Evolutionary conservation across 2,797 vertebrate genomes (phyloP).

Genomic region (Girardinus metallicus): DNA sequence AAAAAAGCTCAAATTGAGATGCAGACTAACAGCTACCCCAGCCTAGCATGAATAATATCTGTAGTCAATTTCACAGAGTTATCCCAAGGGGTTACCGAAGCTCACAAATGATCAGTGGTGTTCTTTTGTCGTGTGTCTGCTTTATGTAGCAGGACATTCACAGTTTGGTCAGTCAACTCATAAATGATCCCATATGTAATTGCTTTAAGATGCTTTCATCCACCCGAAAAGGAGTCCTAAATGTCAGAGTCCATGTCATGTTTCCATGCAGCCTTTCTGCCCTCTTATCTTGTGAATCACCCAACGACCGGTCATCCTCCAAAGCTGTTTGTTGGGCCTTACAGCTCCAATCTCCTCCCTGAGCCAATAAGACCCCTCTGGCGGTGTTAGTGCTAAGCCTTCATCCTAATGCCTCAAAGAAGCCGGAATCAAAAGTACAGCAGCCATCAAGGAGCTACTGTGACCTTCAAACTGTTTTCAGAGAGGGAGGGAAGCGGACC

Average conservation of each 20-base stretch:
- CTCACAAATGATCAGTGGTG: not conserved
- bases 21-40: not conserved
- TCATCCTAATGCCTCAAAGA: conserved; percentile 48
- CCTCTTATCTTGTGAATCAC: conserved; percentile 41
- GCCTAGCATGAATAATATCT: not conserved
- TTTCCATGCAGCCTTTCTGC: conserved; percentile 16
- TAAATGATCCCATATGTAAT: not conserved
- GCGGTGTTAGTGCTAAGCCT: conserved; percentile 57
- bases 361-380: conserved; percentile 21
- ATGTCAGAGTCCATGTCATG: not conserved
- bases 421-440: conserved; percentile 40
- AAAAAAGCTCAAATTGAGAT: not conserved
- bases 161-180: not conserved
- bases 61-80: not conserved
- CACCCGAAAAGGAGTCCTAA: not conserved
- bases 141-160: not conserved
- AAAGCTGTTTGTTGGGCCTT: conserved; percentile 15
- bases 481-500: not conserved
- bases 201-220: not conserved
- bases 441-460: conserved; percentile 24
- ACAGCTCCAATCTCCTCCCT: conserved; percentile 19
- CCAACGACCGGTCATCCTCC: not conserved
- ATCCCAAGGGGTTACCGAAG: not conserved
- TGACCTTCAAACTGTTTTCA: conserved; percentile 54
- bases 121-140: not conserved